Evolutionary conservation across 2,888 invertebrate genomes (phyloP).

Genomic region (Rotaria socialis): DNA sequence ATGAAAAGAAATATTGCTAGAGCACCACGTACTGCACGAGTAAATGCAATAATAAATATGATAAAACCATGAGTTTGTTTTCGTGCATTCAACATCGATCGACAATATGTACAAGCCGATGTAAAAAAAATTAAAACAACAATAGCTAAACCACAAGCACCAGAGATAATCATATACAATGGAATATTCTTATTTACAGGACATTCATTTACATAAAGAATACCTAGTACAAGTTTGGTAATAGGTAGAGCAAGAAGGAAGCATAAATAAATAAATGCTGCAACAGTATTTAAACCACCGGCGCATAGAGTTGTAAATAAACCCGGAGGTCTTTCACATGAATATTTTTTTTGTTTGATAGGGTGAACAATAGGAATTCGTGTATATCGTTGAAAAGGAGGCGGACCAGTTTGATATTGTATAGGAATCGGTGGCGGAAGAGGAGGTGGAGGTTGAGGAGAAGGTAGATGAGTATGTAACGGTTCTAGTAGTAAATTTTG

Average conservation of each 20-base stretch:
- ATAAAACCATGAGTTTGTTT: not conserved
- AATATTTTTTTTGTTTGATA: not conserved
- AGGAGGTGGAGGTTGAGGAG: too few species aligned
- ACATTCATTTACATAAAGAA: not conserved
- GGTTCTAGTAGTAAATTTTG: not conserved
- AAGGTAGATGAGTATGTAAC: not conserved
- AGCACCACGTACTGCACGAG: not conserved
- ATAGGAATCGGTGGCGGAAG: not conserved
- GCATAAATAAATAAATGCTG: not conserved
- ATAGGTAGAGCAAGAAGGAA: not conserved
- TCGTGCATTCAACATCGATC: not conserved
- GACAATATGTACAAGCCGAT: not conserved
- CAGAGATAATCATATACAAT: conserved; percentile 12
- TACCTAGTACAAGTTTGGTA: not conserved
- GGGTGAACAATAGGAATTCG: not conserved
- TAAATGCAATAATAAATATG: not conserved
- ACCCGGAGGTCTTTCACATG: not conserved
- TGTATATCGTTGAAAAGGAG: not conserved
- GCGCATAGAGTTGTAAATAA: not conserved
- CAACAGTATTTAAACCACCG: conserved; percentile 6
- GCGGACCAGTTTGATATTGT: not conserved
- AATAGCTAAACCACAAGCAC: not conserved
- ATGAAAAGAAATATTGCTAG: not conserved
- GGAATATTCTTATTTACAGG: conserved; percentile 24
- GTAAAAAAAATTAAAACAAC: not conserved